Conservation (phyloP, 2,797 vertebrate genomes). For the Bovichtus variegatus region DNA sequence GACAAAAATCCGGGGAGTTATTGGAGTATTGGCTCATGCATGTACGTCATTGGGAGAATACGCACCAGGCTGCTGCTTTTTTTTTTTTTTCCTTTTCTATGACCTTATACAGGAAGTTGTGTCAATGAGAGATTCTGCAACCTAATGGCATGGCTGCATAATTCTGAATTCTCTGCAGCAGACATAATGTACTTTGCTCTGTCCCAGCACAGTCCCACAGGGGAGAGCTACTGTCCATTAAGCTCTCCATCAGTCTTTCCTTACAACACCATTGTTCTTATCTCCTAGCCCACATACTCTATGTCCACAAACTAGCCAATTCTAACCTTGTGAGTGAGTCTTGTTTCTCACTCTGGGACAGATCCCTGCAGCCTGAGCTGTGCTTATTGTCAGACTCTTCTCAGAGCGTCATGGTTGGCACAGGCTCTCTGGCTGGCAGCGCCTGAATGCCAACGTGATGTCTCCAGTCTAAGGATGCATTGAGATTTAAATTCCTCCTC, state of each 20-base stretch:
- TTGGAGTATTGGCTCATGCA: background rate
- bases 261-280: constrained; percentile 36
- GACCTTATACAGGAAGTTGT: constrained; percentile 12
- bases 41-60: constrained; percentile 16
- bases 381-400: constrained; percentile 69
- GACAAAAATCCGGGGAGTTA: background rate
- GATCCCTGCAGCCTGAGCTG: constrained; percentile 59
- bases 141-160: constrained; percentile 11
- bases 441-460: constrained; percentile 74
- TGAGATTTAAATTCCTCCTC: constrained; percentile 81
- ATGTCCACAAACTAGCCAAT: constrained; percentile 36
- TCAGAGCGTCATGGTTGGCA: constrained; percentile 66
- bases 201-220: constrained; percentile 44
- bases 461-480: constrained; percentile 69
- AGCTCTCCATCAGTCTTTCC: constrained; percentile 42
- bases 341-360: constrained; percentile 56
- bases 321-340: constrained; percentile 58
- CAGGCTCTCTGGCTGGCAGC: constrained; percentile 61
- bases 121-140: constrained; percentile 20
- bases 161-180: constrained; percentile 33
- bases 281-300: constrained; percentile 6
- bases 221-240: constrained; percentile 56
- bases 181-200: constrained; percentile 17
- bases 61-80: background rate
- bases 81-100: background rate